Conservation (phyloP, 2,888 invertebrate genomes). For the Aradus depressus region DNA sequence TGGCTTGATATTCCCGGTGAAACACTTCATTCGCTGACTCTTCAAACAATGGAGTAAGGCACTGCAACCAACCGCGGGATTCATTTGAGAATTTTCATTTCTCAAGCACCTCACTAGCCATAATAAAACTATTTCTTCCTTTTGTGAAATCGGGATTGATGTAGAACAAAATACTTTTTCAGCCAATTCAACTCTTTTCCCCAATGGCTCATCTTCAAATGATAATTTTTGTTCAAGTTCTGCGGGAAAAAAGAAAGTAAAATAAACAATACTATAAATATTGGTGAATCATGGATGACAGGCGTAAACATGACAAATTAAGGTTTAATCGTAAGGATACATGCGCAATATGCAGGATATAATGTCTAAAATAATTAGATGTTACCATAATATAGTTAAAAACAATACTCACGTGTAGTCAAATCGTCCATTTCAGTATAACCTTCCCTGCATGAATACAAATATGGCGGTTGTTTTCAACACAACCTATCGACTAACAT, state of each 20-base stretch:
- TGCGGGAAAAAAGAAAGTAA: constrained; percentile 6
- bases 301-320: too few species aligned
- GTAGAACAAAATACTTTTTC: constrained; percentile 19
- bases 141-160: constrained; percentile 20
- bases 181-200: constrained; percentile 19
- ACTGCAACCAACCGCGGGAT: neutral
- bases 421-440: too few species aligned
- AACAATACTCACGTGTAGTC: constrained; percentile 16
- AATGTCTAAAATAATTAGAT: neutral
- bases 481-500: too few species aligned
- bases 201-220: constrained; percentile 12
- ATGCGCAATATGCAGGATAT: too few species aligned
- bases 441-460: too few species aligned
- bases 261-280: neutral
- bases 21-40: constrained; percentile 14
- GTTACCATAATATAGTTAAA: neutral
- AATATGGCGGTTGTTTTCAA: too few species aligned
- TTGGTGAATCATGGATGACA: neutral
- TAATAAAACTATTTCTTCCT: constrained; percentile 22
- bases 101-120: constrained; percentile 7
- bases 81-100: too few species aligned
- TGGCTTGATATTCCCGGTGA: constrained; percentile 18
- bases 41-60: constrained; percentile 13
- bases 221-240: constrained; percentile 19
- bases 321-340: too few species aligned